Conservation (phyloP, 1,140 invertebrate genomes). For the Cyrtorhinus lividipennis region DNA sequence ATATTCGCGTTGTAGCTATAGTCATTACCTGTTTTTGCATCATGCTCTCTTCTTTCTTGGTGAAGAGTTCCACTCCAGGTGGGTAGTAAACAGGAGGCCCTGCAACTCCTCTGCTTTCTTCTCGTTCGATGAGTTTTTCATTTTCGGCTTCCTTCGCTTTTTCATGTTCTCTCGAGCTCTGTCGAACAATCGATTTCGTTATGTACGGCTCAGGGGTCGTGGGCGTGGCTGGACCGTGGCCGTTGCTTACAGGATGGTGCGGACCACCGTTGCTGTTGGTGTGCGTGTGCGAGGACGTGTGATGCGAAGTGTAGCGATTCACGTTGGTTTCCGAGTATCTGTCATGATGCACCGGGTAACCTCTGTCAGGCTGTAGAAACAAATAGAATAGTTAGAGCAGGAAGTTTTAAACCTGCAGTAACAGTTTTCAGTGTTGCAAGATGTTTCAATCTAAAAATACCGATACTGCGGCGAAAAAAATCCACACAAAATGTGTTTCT, state of each 20-base stretch:
- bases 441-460: too few relatives aligned
- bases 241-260: slow-evolving; percentile 9
- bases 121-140: slow-evolving; percentile 23
- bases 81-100: slow-evolving; percentile 80
- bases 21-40: slow-evolving; percentile 43
- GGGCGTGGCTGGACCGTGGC: slow-evolving; percentile 5
- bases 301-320: not conserved
- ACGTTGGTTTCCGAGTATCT: slow-evolving; percentile 2
- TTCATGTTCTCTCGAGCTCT: not conserved
- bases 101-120: slow-evolving; percentile 50
- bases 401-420: too few relatives aligned
- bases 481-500: too few relatives aligned
- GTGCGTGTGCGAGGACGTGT: not conserved
- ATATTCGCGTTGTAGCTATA: too few relatives aligned
- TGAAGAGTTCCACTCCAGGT: slow-evolving; percentile 62
- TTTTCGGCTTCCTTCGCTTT: not conserved
- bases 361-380: too few relatives aligned
- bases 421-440: too few relatives aligned
- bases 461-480: too few relatives aligned
- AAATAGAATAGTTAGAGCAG: too few relatives aligned
- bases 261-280: not conserved
- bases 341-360: not conserved
- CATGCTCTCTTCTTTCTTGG: slow-evolving; percentile 51
- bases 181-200: not conserved
- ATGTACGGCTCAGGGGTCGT: not conserved